Conservation (phyloP, 2,113 vertebrate species). For the Etheostoma cragini region DNA sequence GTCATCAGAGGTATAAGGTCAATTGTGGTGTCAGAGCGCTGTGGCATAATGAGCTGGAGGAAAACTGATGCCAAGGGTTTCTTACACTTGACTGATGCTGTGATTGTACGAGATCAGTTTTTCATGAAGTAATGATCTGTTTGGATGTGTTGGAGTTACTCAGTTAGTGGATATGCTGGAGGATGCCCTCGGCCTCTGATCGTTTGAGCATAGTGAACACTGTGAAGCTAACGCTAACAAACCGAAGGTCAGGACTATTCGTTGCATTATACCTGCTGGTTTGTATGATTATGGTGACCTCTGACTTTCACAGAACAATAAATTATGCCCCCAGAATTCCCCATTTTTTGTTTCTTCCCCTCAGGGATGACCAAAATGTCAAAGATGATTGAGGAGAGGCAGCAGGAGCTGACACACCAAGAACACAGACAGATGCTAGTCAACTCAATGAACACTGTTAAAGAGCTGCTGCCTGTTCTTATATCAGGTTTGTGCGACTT, state of each 20-base stretch:
- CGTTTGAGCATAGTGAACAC: not conserved
- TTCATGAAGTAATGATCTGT: constrained; percentile 33
- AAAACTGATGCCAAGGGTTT: constrained; percentile 52
- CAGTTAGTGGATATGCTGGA: constrained; percentile 9
- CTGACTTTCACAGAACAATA: constrained; percentile 1
- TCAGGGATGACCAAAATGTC: constrained; percentile 99
- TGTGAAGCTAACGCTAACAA: not conserved
- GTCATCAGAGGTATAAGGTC: constrained; percentile 59
- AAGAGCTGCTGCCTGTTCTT: constrained; percentile 95
- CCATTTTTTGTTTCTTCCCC: not conserved
- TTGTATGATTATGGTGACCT: not conserved
- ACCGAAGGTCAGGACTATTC: not conserved
- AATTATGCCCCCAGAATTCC: not conserved
- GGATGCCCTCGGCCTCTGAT: constrained; percentile 3
- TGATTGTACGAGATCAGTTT: constrained; percentile 35
- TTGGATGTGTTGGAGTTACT: constrained; percentile 35
- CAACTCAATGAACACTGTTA: constrained; percentile 96
- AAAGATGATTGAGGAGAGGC: constrained; percentile 98
- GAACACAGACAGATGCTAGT: constrained; percentile 96
- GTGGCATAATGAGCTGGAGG: constrained; percentile 52
- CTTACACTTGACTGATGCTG: constrained; percentile 47
- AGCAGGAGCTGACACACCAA: constrained; percentile 97
- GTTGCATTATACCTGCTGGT: constrained; percentile 4
- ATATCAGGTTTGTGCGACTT: constrained; percentile 90
- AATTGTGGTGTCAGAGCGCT: constrained; percentile 55